Base-by-base conservation (phyloP, 2,888 invertebrate species). In the Pristionchus mayeri region DNA sequence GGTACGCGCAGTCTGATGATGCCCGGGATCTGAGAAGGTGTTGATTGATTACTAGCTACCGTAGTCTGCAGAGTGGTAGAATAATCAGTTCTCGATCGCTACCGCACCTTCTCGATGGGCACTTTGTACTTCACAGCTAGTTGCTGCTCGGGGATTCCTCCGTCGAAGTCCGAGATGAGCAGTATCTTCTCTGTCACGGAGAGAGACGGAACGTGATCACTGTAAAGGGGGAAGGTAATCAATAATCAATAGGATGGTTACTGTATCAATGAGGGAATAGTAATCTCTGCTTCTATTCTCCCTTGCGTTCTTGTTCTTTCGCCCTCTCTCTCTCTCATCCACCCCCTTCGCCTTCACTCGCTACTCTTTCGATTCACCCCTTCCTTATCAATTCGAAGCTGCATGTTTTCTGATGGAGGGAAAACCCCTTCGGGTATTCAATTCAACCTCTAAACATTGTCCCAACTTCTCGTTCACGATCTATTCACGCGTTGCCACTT, bases 161-260 rank as follows among this genome's bases (percentile, higher is more conserved):
- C 78, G 84, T 84, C 84, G 78, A 44, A 84, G 78, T 84, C 84
- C 1, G 84, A 48, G 6, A 84, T 84, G 54, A 84, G 84, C n/a
- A 84, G 84, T 16, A 84, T 84, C 78, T 84, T 84, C 44, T 84
- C 76, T 4, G 84, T 84, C 7, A 84, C 34, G 9, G 84, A 71
- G 9, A 84, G 75, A 37, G 24, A 27, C 4, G 84, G 71, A 16
- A 37, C 71, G 40, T 27, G 52, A 30, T 84, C 75, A 30, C 84
- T 84, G 84, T n/a, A 44, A 79, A 34, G 16, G 18, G 7, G 52
- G 30, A 3, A 21, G n/a, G 11, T 57, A 34, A 21, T 44, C 18
- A 24, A 9, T 76, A 24, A 37, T 21, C 30, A 63, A 16, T 63
- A 37, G 30, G 40, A 21, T 40, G 1, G n/a, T 71, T 18, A 9